Conservation (phyloP, 1,140 invertebrate species). For the Panagrolaimus sp. region DNA sequence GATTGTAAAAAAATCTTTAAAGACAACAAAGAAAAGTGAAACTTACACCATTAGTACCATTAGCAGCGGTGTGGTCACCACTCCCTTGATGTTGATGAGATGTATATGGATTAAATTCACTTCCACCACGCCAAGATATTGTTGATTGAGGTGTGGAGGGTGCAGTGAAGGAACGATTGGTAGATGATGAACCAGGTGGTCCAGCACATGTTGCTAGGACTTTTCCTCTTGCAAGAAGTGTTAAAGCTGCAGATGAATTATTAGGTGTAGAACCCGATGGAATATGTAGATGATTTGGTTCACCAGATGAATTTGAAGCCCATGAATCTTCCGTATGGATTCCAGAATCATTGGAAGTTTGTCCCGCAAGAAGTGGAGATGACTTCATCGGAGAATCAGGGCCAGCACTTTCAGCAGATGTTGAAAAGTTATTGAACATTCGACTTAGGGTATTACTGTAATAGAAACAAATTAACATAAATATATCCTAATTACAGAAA, state of each 20-base stretch:
- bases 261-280: too few relatives aligned
- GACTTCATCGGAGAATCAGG: not conserved
- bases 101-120: slow-evolving; percentile 22
- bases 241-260: slow-evolving; percentile 11
- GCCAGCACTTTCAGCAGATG: not conserved
- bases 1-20: not conserved
- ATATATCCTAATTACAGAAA: not conserved
- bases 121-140: slow-evolving; percentile 35
- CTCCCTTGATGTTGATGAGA: not conserved
- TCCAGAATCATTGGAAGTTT: slow-evolving; percentile 40
- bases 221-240: slow-evolving; percentile 21
- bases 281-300: too few relatives aligned
- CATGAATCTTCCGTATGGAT: slow-evolving; percentile 36
- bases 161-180: slow-evolving; percentile 22
- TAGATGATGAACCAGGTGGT: not conserved
- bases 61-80: too few relatives aligned
- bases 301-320: slow-evolving; percentile 17
- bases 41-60: too few relatives aligned
- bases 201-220: slow-evolving; percentile 15
- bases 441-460: slow-evolving; percentile 34
- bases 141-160: slow-evolving; percentile 34
- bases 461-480: not conserved
- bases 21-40: not conserved
- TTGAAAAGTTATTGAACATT: slow-evolving; percentile 30
- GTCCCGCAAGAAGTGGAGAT: slow-evolving; percentile 16